phyloP scores from a whole-genome alignment of 92 coral and sea anemone species.

The Porites divaricata region DNA sequence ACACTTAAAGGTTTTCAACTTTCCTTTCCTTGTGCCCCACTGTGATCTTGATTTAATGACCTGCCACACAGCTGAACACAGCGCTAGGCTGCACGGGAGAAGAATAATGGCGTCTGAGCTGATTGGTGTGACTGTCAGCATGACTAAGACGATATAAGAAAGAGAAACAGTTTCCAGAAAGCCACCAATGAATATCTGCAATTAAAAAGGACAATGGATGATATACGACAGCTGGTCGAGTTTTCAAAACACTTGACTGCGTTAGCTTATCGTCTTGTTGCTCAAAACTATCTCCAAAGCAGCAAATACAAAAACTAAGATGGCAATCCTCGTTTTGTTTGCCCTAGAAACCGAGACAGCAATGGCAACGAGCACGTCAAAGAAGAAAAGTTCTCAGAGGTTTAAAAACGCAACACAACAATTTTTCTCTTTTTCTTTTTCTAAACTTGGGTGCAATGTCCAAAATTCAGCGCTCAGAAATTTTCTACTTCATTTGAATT shows the following conservation, averaged over 20 bases:
- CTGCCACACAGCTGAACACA: constrained; percentile 69
- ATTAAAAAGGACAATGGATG: not conserved
- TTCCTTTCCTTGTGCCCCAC: not conserved
- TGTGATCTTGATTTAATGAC: constrained; percentile 16
- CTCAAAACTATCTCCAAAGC: not conserved
- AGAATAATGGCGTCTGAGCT: constrained; percentile 53
- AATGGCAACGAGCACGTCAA: too few relatives aligned
- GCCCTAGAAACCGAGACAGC: too few relatives aligned
- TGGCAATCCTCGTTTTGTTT: too few relatives aligned
- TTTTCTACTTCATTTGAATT: too few relatives aligned
- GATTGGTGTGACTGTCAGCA: constrained; percentile 54
- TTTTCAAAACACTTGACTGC: not conserved
- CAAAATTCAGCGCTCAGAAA: too few relatives aligned
- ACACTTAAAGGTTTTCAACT: constrained; percentile 11
- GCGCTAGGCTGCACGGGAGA: constrained; percentile 67
- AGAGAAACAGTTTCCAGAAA: constrained; percentile 62
- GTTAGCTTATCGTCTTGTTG: too few relatives aligned
- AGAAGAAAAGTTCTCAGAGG: too few relatives aligned
- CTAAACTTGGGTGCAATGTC: too few relatives aligned
- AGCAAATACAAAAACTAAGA: not conserved
- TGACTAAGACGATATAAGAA: constrained; percentile 60
- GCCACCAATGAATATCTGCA: constrained; percentile 66
- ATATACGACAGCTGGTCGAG: not conserved
- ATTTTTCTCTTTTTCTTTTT: too few relatives aligned
- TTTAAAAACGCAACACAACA: too few relatives aligned